phyloP scores from a whole-genome alignment of 2,113 vertebrate species.

The Turdus rufiventris region DNA sequence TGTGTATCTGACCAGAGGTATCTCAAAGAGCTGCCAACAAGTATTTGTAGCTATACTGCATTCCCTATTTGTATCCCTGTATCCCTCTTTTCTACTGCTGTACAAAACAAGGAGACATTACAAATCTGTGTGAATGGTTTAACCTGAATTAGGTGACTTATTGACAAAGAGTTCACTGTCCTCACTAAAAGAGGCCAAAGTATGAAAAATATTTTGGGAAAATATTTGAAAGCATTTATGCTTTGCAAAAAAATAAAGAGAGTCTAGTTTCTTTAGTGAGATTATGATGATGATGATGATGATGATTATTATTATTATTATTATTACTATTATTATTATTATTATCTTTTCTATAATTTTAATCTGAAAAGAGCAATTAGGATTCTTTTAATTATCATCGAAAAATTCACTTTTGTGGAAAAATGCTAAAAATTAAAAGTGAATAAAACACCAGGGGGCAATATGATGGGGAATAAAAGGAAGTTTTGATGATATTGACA shows the following conservation, averaged over 20 bases:
- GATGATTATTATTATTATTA: background rate
- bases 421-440: background rate
- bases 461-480: accelerated
- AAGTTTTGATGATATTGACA: background rate
- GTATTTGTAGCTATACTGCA: background rate
- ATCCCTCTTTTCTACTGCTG: background rate
- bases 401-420: background rate
- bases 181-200: background rate
- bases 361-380: background rate
- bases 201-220: background rate
- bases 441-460: background rate
- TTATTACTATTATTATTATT: no score
- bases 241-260: background rate
- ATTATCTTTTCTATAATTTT: background rate
- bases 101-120: background rate
- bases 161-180: background rate
- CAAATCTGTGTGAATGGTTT: background rate
- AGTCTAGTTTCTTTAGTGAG: background rate
- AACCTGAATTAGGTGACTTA: background rate
- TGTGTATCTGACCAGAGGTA: background rate
- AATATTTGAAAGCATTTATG: background rate
- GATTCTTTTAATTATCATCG: background rate
- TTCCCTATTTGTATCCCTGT: background rate
- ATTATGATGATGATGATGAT: background rate
- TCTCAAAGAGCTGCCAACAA: background rate